phyloP scores from a whole-genome alignment of 2,888 invertebrate species.

The Disparrhopalites patrizii region DNA sequence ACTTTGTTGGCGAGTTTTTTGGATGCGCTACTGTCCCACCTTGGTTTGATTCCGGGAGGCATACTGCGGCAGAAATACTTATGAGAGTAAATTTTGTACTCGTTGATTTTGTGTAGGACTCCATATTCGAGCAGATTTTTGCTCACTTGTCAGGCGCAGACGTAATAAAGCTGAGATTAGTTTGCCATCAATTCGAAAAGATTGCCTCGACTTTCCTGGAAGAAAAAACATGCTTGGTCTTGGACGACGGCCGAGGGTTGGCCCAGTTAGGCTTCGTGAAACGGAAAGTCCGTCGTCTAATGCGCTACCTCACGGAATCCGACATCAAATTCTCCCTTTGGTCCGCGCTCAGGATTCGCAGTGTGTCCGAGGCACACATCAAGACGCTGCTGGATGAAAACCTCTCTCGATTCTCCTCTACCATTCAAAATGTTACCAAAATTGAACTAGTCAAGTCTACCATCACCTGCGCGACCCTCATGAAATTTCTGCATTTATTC shows the following conservation, averaged over 20 bases:
- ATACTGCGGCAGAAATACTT: no score
- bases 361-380: background rate
- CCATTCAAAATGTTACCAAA: constrained; percentile 5
- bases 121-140: constrained; percentile 37
- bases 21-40: no score
- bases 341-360: constrained; percentile 22
- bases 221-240: constrained; percentile 20
- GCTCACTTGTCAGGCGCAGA: constrained; percentile 13
- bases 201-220: background rate
- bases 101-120: no score
- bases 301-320: constrained; percentile 15
- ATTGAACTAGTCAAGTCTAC: background rate
- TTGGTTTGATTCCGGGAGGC: no score
- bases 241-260: constrained; percentile 9
- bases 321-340: constrained; percentile 25
- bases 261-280: constrained; percentile 1
- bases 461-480: background rate
- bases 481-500: constrained; percentile 13
- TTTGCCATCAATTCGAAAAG: constrained; percentile 27
- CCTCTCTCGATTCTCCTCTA: background rate
- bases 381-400: background rate
- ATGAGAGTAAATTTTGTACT: no score
- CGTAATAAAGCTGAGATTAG: constrained; percentile 25
- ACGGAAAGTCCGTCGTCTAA: constrained; percentile 5
- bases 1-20: no score